These are phyloP conservation scores for Mechanitis messenoides DNA, from an alignment of 2,888 invertebrate species.

Conservation along the genomic window DNA sequence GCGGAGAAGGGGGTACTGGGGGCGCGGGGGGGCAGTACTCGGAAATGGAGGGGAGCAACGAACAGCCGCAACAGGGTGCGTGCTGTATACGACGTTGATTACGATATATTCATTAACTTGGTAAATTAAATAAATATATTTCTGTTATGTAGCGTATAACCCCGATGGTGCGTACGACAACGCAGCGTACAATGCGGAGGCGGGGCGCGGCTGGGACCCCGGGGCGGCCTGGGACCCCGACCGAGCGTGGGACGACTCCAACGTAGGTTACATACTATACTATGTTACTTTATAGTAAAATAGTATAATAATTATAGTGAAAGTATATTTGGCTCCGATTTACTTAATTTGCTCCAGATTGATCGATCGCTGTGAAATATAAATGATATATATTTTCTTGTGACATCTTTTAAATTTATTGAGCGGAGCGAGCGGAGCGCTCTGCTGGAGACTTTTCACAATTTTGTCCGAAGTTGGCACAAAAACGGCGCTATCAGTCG, in stretches of 20 bases:
- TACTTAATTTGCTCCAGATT: no score
- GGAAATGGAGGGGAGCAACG: conserved; percentile 64
- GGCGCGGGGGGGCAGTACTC: conserved; percentile 53
- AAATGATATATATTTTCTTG: no score
- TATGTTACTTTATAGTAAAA: no score
- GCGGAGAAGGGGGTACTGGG: conserved; percentile 34
- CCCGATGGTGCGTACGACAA: conserved; percentile 67
- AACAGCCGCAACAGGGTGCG: conserved; percentile 41
- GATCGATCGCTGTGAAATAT: no score
- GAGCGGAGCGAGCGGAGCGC: no score
- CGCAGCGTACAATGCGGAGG: conserved; percentile 68
- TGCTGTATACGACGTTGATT: not conserved
- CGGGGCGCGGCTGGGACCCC: conserved; percentile 74
- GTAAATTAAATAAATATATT: not conserved
- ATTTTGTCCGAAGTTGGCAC: no score
- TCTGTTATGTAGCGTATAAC: conserved; percentile 48
- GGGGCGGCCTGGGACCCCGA: no score
- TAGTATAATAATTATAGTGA: no score
- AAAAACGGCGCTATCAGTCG: no score
- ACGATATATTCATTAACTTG: not conserved
- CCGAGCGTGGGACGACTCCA: conserved; percentile 44
- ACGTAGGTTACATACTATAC: conserved; percentile 16
- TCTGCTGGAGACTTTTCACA: no score
- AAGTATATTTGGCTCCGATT: no score
- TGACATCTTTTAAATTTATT: no score